Evolutionary conservation across 2,797 vertebrate genomes (phyloP).

Genomic region (Gastrophryne carolinensis): DNA sequence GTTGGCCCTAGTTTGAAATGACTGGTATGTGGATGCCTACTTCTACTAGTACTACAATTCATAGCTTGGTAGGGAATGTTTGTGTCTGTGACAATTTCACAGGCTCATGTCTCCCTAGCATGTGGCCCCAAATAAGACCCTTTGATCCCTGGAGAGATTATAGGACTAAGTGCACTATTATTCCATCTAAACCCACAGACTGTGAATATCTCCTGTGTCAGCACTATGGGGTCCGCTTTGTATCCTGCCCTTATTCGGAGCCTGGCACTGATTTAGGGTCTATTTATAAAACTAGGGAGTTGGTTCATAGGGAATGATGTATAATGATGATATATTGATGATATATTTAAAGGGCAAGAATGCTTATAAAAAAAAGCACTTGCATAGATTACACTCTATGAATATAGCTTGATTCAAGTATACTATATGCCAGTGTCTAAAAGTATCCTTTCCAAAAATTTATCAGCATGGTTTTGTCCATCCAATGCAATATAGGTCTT

Average conservation of each 20-base stretch:
- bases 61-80: constrained; percentile 23
- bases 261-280: not conserved
- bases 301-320: not conserved
- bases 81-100: constrained; percentile 45
- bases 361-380: not conserved
- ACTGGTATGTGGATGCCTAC: not conserved
- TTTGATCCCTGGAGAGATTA: constrained; percentile 45
- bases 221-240: constrained; percentile 23
- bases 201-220: constrained; percentile 49
- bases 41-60: constrained; percentile 11
- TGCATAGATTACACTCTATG: not conserved
- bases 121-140: constrained; percentile 31
- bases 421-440: not conserved
- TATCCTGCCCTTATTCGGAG: constrained; percentile 4
- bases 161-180: constrained; percentile 40
- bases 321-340: not conserved
- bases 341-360: not conserved
- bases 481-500: too few species aligned
- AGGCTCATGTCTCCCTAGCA: constrained; percentile 3
- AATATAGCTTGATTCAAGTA: not conserved
- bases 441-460: too few species aligned
- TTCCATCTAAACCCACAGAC: constrained; percentile 43
- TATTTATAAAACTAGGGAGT: not conserved
- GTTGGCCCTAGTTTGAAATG: constrained; percentile 12
- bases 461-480: too few species aligned